phyloP scores from a whole-genome alignment of 2,888 invertebrate species.

The Scelioninae gen. 1 region DNA sequence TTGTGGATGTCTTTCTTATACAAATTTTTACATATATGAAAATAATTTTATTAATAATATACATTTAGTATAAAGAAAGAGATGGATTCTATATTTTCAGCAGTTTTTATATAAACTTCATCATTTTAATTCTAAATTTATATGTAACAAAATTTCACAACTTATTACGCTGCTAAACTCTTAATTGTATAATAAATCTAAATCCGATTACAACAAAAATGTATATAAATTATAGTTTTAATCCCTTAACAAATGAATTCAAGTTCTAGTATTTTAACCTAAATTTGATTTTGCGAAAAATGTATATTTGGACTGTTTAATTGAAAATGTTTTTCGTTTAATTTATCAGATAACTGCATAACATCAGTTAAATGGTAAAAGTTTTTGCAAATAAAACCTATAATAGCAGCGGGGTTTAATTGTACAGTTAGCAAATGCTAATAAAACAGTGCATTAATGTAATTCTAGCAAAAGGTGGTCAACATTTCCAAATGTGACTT shows the following conservation, averaged over 20 bases:
- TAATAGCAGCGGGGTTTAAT: constrained; percentile 1
- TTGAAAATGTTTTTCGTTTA: too few species aligned
- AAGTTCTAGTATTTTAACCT: too few species aligned
- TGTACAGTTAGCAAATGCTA: constrained; percentile 11
- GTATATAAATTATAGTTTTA: too few species aligned
- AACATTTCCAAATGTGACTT: constrained; percentile 30
- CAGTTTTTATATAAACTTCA: background rate
- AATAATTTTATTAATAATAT: background rate
- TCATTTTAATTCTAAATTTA: background rate
- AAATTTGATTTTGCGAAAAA: too few species aligned
- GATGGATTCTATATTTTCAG: background rate
- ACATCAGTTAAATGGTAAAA: background rate
- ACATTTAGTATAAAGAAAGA: background rate
- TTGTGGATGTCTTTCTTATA: background rate
- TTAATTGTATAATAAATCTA: too few species aligned
- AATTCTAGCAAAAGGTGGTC: constrained; percentile 21
- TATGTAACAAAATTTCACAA: background rate
- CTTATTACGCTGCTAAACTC: too few species aligned
- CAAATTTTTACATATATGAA: background rate
- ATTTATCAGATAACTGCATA: too few species aligned
- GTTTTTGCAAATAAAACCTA: background rate
- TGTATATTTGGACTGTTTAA: too few species aligned
- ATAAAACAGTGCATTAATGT: constrained; percentile 5
- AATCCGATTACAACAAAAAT: too few species aligned
- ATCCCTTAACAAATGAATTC: too few species aligned